Evolutionary conservation across 2,888 invertebrate species (phyloP), one percentile per base, ranked within the genome.

Genomic region (Cynaeus angustus): DNA sequence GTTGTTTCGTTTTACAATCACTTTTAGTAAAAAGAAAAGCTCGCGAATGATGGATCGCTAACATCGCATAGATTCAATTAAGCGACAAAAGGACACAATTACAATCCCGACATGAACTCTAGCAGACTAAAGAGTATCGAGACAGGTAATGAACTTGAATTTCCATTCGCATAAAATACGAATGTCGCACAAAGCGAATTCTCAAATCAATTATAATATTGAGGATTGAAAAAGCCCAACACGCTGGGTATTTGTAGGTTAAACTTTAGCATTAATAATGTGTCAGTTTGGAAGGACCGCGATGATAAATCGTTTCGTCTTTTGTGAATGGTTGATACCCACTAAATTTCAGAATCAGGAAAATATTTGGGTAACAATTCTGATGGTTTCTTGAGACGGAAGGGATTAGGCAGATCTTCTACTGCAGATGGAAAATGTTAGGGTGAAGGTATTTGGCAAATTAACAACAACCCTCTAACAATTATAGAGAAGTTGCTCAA

Each of bases 391-490:
- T 53, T 13, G 33, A 33, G 37, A 37, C 33, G 26, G 53, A 53
- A 53, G 37, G 53, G 33, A 53, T 53, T 53, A 53, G 53, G 33
- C 13, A 53, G 37, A 53, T 53, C 53, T 16, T 6, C 26, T 53
- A 33, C 33, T 53, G 33, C 53, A 53, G 53, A 53, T 53, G 53
- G 53, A 37, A 26, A 33, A 53, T 53, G 26, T 41, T 50, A 12
- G 68, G 28, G 43, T 56, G 53, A 30, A 70, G 66, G 62, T 70
- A 70, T 70, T 70, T 70, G 70, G 66, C 70, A 67, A 70, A 70
- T 70, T 70, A 70, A 66, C 70, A 70, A 59, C 70, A 70, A 67
- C 69, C 70, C 70, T 55, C 62, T n/a, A 67, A 70, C 66, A 70
- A 66, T 70, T 70, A 70, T 70, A 55, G 70, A 62, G 70, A 66